Evolutionary conservation across 2,888 invertebrate species (phyloP).

Genomic region (Drosophila melanosoma): DNA sequence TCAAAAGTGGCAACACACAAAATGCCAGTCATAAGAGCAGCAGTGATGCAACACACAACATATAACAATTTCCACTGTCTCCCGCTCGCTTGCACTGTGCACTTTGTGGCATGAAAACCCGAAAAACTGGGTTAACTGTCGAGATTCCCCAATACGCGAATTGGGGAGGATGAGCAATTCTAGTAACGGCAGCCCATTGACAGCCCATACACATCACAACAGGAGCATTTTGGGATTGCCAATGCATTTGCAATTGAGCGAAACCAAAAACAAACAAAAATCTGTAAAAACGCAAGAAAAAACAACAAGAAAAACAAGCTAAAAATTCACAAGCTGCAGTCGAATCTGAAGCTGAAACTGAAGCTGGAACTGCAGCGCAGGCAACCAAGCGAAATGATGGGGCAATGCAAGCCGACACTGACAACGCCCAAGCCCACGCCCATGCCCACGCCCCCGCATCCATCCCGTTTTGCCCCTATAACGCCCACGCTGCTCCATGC

Average conservation of each 20-base stretch:
- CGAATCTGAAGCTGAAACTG: slow-evolving; percentile 18
- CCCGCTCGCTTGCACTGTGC: slow-evolving; percentile 28
- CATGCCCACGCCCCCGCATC: slow-evolving; percentile 32
- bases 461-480: neutral
- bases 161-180: slow-evolving; percentile 2
- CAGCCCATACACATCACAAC: slow-evolving; percentile 44
- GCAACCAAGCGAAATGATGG: slow-evolving; percentile 55
- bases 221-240: slow-evolving; percentile 53
- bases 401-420: slow-evolving; percentile 52
- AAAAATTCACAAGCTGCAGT: slow-evolving; percentile 42
- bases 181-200: slow-evolving; percentile 21
- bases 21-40: slow-evolving; percentile 61
- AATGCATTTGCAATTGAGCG: slow-evolving; percentile 71
- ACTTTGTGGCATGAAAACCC: slow-evolving; percentile 44
- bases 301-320: slow-evolving; percentile 30
- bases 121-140: slow-evolving; percentile 78
- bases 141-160: slow-evolving; percentile 40
- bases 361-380: slow-evolving; percentile 49
- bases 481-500: neutral
- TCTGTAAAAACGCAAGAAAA: slow-evolving; percentile 10
- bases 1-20: slow-evolving; percentile 28
- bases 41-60: slow-evolving; percentile 33
- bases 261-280: slow-evolving; percentile 24
- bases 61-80: slow-evolving; percentile 30
- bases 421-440: slow-evolving; percentile 12